phyloP scores from a whole-genome alignment of 2,888 invertebrate genomes.

The Acanthococcus lagerstroemiae region DNA sequence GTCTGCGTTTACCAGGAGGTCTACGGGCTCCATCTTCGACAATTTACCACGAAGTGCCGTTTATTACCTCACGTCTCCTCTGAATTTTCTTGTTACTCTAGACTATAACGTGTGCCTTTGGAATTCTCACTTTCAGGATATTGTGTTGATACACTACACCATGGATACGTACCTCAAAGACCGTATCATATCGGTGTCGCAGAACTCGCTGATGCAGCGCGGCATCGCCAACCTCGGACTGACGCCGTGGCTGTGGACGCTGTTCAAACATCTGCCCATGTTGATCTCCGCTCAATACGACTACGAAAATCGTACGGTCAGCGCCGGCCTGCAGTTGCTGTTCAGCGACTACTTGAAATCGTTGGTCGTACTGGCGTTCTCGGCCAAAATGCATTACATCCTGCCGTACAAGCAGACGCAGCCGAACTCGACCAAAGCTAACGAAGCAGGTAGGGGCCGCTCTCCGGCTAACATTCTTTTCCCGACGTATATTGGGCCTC shows the following conservation, averaged over 20 bases:
- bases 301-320: slow-evolving; percentile 49
- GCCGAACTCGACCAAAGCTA: slow-evolving; percentile 41
- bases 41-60: too few relatives aligned
- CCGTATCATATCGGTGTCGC: slow-evolving; percentile 46
- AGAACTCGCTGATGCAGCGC: slow-evolving; percentile 45
- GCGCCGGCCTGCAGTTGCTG: slow-evolving; percentile 50
- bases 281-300: slow-evolving; percentile 47
- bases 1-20: too few relatives aligned
- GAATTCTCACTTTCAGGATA: slow-evolving; percentile 38
- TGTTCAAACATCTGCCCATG: slow-evolving; percentile 42
- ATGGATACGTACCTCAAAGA: slow-evolving; percentile 43
- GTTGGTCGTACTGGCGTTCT: slow-evolving; percentile 47
- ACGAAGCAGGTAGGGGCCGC: neutral
- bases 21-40: too few relatives aligned
- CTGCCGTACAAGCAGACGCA: slow-evolving; percentile 46
- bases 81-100: too few relatives aligned
- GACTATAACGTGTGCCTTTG: too few relatives aligned
- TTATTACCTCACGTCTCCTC: too few relatives aligned
- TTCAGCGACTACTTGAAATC: slow-evolving; percentile 50
- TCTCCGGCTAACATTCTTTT: neutral
- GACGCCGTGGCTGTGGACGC: slow-evolving; percentile 46
- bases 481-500: neutral
- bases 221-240: slow-evolving; percentile 48
- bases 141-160: slow-evolving; percentile 45
- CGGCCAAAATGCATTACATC: slow-evolving; percentile 47